Evolutionary conservation across 2,797 vertebrate genomes (phyloP).

Genomic region (Crocodylus rhombifer): DNA sequence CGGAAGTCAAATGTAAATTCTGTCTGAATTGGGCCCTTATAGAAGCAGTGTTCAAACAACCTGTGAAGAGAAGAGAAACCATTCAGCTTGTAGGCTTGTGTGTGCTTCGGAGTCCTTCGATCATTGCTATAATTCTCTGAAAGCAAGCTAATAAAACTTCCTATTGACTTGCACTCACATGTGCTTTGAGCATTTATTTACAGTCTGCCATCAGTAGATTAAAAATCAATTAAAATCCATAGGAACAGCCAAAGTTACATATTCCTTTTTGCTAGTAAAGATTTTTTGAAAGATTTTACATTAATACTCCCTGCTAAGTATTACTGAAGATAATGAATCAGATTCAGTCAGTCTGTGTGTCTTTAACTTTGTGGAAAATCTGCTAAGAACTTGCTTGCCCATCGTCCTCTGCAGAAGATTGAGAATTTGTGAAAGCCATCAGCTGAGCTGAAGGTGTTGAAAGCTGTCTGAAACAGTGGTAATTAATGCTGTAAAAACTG

Average conservation of each 20-base stretch:
- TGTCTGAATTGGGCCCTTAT: slow-evolving; percentile 35
- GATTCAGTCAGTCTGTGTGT: slow-evolving; percentile 49
- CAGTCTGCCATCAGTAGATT: slow-evolving; percentile 74
- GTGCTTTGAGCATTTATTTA: slow-evolving; percentile 78
- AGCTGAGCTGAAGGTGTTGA: slow-evolving; percentile 53
- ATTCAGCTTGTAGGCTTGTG: neutral
- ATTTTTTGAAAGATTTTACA: slow-evolving; percentile 78
- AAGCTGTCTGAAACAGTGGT: slow-evolving; percentile 33
- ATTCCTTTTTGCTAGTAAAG: slow-evolving; percentile 67
- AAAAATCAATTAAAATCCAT: slow-evolving; percentile 83
- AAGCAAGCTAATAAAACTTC: slow-evolving; percentile 76
- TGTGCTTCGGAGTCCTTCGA: slow-evolving; percentile 41
- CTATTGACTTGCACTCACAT: slow-evolving; percentile 66
- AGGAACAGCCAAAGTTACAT: slow-evolving; percentile 66
- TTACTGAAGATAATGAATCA: slow-evolving; percentile 71
- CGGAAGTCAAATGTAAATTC: slow-evolving; percentile 39
- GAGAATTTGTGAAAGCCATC: slow-evolving; percentile 54
- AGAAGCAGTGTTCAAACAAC: slow-evolving; percentile 25
- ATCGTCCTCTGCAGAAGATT: slow-evolving; percentile 34
- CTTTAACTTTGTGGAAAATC: slow-evolving; percentile 42
- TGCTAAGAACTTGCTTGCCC: slow-evolving; percentile 13
- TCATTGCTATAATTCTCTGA: slow-evolving; percentile 71
- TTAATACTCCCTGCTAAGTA: slow-evolving; percentile 73
- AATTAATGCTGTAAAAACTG: slow-evolving; percentile 54
- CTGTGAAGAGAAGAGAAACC: slow-evolving; percentile 57